Evolutionary conservation across 1,140 invertebrate species (phyloP).

Genomic region (Caenorhabditis remanei): DNA sequence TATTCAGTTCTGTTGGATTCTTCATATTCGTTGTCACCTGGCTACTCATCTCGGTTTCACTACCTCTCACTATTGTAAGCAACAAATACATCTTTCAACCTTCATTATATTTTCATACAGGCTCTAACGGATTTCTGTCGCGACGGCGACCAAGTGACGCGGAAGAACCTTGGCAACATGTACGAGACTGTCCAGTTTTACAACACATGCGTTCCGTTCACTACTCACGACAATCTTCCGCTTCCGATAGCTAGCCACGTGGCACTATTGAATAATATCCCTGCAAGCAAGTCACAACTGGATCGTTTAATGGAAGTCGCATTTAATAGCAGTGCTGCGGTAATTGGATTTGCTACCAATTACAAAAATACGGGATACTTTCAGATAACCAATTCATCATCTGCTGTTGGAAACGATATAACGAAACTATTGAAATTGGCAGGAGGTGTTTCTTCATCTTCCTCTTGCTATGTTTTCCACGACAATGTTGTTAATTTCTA

Average conservation of each 20-base stretch:
- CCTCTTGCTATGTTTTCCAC: slow-evolving; percentile 69
- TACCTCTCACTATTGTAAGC: slow-evolving; percentile 62
- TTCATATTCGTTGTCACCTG: slow-evolving; percentile 67
- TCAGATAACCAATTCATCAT: slow-evolving; percentile 64
- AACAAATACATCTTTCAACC: neutral
- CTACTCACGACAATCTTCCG: slow-evolving; percentile 67
- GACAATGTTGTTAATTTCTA: slow-evolving; percentile 70
- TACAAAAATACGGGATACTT: neutral
- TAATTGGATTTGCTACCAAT: neutral
- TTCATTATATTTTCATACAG: slow-evolving; percentile 53
- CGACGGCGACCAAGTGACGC: slow-evolving; percentile 63
- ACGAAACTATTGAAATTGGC: slow-evolving; percentile 66
- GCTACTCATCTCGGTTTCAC: slow-evolving; percentile 56
- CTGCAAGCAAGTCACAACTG: slow-evolving; percentile 65
- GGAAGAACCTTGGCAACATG: slow-evolving; percentile 54
- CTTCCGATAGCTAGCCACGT: slow-evolving; percentile 52
- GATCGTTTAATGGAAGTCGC: slow-evolving; percentile 62
- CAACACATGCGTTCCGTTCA: slow-evolving; percentile 61
- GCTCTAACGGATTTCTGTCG: slow-evolving; percentile 65
- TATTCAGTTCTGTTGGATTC: slow-evolving; percentile 65
- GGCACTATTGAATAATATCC: slow-evolving; percentile 56
- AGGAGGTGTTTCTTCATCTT: slow-evolving; percentile 69
- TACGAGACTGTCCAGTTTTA: slow-evolving; percentile 66
- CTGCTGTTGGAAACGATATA: slow-evolving; percentile 58
- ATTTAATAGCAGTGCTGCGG: slow-evolving; percentile 63